Evolutionary conservation across 2,888 invertebrate genomes (phyloP).

Genomic region (Spodoptera picta): DNA sequence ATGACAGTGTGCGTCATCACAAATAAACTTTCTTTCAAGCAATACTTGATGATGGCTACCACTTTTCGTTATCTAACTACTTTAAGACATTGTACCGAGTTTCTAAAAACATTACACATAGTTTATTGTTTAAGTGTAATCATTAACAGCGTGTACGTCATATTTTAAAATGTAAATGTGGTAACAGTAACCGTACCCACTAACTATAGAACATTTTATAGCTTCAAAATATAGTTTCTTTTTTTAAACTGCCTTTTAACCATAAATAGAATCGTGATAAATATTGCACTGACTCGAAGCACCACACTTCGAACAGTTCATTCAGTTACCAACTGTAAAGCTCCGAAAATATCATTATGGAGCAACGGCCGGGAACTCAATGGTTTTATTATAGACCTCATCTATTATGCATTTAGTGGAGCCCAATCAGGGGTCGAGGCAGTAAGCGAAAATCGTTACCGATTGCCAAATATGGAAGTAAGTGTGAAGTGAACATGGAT

Average conservation of each 20-base stretch:
- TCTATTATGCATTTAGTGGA: constrained; percentile 82
- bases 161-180: constrained; percentile 53
- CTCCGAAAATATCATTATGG: constrained; percentile 78
- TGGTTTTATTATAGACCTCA: constrained; percentile 83
- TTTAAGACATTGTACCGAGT: constrained; percentile 56
- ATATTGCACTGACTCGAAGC: constrained; percentile 53
- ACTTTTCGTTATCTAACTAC: constrained; percentile 50
- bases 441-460: constrained; percentile 83
- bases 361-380: constrained; percentile 76
- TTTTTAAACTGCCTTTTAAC: constrained; percentile 46
- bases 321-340: constrained; percentile 68
- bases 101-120: constrained; percentile 61
- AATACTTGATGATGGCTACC: constrained; percentile 54
- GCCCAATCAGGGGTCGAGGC: constrained; percentile 72
- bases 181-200: constrained; percentile 50
- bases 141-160: constrained; percentile 54
- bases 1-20: constrained; percentile 32
- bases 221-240: constrained; percentile 52
- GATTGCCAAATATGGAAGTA: constrained; percentile 66
- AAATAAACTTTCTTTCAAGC: constrained; percentile 34
- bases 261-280: constrained; percentile 59
- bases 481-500: constrained; percentile 50
- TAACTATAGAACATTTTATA: constrained; percentile 46
- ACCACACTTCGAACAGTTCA: constrained; percentile 57
- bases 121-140: constrained; percentile 62